These are phyloP conservation scores for Limonius californicus DNA, from an alignment of 1,140 invertebrate species.

Conservation along the genomic window DNA sequence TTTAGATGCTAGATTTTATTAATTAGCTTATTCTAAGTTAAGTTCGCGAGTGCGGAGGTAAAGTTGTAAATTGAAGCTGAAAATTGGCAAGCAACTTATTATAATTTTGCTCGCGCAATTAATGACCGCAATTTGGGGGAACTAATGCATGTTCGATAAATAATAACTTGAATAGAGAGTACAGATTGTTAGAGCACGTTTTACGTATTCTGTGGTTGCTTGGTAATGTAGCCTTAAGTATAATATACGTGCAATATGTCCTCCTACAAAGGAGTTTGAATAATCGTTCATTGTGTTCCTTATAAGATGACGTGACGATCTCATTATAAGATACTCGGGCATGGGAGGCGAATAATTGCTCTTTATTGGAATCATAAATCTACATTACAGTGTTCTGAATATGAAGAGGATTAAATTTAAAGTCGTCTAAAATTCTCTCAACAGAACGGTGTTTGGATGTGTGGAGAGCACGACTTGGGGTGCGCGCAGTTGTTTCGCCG, in stretches of 20 bases:
- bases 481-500: too few relatives aligned
- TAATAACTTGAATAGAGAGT: not conserved
- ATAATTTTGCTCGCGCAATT: not conserved
- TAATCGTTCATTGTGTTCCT: constrained; percentile 8
- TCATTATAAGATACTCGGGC: constrained; percentile 1
- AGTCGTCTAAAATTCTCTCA: not conserved
- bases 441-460: too few relatives aligned
- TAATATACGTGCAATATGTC: not conserved
- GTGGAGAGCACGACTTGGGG: too few relatives aligned
- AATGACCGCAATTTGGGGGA: not conserved
- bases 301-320: constrained; percentile 7
- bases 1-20: too few relatives aligned
- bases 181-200: not conserved
- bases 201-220: not conserved
- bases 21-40: too few relatives aligned
- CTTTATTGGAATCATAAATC: constrained; percentile 6
- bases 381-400: not conserved
- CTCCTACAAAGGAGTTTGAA: constrained; percentile 9
- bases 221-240: not conserved
- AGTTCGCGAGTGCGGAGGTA: too few relatives aligned
- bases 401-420: not conserved
- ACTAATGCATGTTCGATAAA: not conserved
- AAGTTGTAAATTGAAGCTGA: too few relatives aligned
- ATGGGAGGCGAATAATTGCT: constrained; percentile 1
- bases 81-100: too few relatives aligned